Percentiles rank a stretch among this genome's conserved stretches.
These are phyloP conservation scores for Mythimna loreyi DNA, from an alignment of 2,888 invertebrate species.

Conservation along the genomic window DNA sequence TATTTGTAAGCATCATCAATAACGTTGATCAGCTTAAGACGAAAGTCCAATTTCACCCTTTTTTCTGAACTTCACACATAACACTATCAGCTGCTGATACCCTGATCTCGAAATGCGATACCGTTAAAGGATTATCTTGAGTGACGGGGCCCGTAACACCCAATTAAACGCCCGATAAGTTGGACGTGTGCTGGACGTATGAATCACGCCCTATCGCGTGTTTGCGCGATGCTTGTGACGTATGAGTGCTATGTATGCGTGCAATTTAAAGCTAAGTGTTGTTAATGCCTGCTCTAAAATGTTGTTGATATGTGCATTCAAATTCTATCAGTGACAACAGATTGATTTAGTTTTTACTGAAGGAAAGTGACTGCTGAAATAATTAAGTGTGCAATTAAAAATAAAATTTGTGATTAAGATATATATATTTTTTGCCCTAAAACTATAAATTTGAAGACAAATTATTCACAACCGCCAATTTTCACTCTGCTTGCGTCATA, in stretches of 20 bases:
- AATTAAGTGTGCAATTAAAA: too few relatives aligned
- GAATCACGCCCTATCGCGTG: slow-evolving; percentile 72
- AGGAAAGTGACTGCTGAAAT: too few relatives aligned
- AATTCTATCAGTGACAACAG: not conserved
- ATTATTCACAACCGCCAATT: too few relatives aligned
- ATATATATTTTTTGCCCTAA: too few relatives aligned
- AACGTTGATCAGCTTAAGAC: not conserved
- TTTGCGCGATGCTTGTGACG: slow-evolving; percentile 53
- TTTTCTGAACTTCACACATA: slow-evolving; percentile 48
- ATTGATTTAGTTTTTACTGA: not conserved
- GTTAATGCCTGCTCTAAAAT: slow-evolving; percentile 6
- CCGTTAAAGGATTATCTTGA: slow-evolving; percentile 86
- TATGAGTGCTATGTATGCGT: slow-evolving; percentile 58
- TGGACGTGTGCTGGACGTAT: slow-evolving; percentile 72
- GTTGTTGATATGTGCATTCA: not conserved
- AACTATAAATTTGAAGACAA: too few relatives aligned
- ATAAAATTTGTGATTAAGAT: too few relatives aligned
- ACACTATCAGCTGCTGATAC: slow-evolving; percentile 79
- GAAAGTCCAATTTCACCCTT: not conserved
- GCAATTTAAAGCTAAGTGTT: slow-evolving; percentile 32
- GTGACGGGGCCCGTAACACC: slow-evolving; percentile 81
- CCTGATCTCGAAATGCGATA: slow-evolving; percentile 75
- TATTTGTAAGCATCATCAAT: not conserved
- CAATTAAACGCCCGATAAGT: slow-evolving; percentile 82
- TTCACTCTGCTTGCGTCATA: too few relatives aligned